Evolutionary conservation across 35 echinoderm and acorn worm genomes (phyloP), one percentile per base, ranked within the genome.

Genomic region (Hemicentrotus pulcherrimus): DNA sequence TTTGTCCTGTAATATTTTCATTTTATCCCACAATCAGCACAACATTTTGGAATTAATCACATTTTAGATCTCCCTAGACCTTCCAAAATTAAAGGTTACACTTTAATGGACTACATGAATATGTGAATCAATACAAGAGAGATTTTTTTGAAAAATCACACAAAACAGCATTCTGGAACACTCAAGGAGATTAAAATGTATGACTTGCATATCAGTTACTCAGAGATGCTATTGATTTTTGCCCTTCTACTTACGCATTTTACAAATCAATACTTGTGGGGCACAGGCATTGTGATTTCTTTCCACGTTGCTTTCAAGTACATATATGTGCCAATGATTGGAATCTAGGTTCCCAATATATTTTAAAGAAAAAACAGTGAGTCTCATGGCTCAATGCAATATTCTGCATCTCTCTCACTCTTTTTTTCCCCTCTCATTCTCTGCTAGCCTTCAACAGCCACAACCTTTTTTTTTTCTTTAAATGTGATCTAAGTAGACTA

Each of bases 161-260:
- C 65, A 22, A 78, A 78, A 78, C 19, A 78, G 65, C 65, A 78
- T 78, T 78, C 32, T 90, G n/a, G 32, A 90, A 90, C 88, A 90
- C 88, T 93, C 91, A 58, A 93, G 45, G 48, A 93, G 45, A 93
- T 93, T 93, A 93, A 93, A 93, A 93, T 93, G 88, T 47, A 93
- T 93, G 91, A 48, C 91, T 93, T 47, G 91, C 19, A 58, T 93
- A 93, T 50, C 91, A 93, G 48, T 93, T 93, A 46, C 45, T 93
- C 45, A 31, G 45, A 31, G 91, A 47, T 93, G 91, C n/a, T 93
- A 93, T 93, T 93, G 91, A 93, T 93, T 93, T 58, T 93, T 50
- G 91, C 91, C 91, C 91, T 48, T 93, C 91, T 47, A 93, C 91
- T 50, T 93, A 93, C 48, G 46, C 91, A 93, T 93, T 93, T 93